Evolutionary conservation across 2,888 invertebrate species (phyloP).

Genomic region (Disparrhopalites patrizii): DNA sequence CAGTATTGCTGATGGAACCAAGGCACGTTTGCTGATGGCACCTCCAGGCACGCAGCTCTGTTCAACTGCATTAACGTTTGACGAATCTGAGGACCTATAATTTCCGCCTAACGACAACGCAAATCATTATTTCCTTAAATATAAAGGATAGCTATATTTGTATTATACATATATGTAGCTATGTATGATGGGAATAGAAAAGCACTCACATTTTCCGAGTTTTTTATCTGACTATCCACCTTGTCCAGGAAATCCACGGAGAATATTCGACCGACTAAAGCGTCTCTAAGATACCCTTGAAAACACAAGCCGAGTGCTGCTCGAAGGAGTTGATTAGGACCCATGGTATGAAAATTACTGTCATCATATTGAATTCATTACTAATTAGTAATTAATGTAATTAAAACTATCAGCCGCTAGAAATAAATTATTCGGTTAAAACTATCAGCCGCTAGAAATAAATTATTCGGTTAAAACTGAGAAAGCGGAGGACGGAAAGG

Average conservation of each 20-base stretch:
- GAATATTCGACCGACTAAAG: constrained; percentile 58
- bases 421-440: too few species aligned
- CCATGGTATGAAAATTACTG: too few species aligned
- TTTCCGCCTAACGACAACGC: background rate
- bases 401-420: too few species aligned
- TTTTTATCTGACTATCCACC: constrained; percentile 58
- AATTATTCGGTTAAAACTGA: too few species aligned
- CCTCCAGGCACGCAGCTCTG: constrained; percentile 62
- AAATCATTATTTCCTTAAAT: too few species aligned
- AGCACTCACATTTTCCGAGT: background rate
- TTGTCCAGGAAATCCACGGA: constrained; percentile 60
- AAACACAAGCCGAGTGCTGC: constrained; percentile 57
- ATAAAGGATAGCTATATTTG: too few species aligned
- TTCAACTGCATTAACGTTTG: constrained; percentile 61
- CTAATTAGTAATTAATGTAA: too few species aligned
- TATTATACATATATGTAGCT: background rate
- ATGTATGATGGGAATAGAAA: background rate
- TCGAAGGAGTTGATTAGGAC: constrained; percentile 57
- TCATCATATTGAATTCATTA: too few species aligned
- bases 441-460: too few species aligned
- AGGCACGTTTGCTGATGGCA: constrained; percentile 61
- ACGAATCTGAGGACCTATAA: constrained; percentile 50
- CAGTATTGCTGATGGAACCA: constrained; percentile 65
- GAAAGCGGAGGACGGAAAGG: too few species aligned
- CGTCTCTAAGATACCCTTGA: constrained; percentile 56